Conservation (phyloP, 23 tunicate species). For the Botrylloides violaceus region DNA sequence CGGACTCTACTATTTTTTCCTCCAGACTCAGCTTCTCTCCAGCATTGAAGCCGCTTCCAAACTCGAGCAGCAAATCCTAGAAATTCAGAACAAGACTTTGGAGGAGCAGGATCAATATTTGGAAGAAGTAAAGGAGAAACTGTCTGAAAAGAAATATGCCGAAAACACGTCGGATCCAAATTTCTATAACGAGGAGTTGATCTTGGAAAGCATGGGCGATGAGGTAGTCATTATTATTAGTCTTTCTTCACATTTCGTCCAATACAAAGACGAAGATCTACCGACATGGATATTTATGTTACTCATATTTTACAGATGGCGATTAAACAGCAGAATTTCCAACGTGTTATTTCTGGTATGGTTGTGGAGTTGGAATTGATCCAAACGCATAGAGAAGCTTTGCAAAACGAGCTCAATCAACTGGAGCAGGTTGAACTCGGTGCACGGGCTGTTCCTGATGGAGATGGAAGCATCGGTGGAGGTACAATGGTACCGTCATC, state of each 20-base stretch:
- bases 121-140: slow-evolving; percentile 61
- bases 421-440: slow-evolving; percentile 80
- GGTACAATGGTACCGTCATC: slow-evolving; percentile 85
- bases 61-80: slow-evolving; percentile 82
- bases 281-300: too few relatives aligned
- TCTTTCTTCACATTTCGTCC: neutral
- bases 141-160: slow-evolving; percentile 31
- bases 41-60: slow-evolving; percentile 80
- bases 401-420: slow-evolving; percentile 63
- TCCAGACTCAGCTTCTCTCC: slow-evolving; percentile 65
- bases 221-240: slow-evolving; percentile 29
- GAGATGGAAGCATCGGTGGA: slow-evolving; percentile 53
- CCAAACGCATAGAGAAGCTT: slow-evolving; percentile 57
- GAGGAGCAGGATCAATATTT: slow-evolving; percentile 79
- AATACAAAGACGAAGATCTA: too few relatives aligned
- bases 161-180: slow-evolving; percentile 46
- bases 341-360: slow-evolving; percentile 47
- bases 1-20: too few relatives aligned
- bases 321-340: slow-evolving; percentile 56
- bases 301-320: slow-evolving; percentile 77
- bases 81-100: slow-evolving; percentile 60
- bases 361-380: slow-evolving; percentile 72
- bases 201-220: slow-evolving; percentile 62
- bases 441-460: slow-evolving; percentile 37
- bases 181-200: slow-evolving; percentile 63